Evolutionary conservation across 1,140 invertebrate genomes (phyloP), one percentile per base, ranked within the genome.

Genomic region (Mesaphorura yosii): DNA sequence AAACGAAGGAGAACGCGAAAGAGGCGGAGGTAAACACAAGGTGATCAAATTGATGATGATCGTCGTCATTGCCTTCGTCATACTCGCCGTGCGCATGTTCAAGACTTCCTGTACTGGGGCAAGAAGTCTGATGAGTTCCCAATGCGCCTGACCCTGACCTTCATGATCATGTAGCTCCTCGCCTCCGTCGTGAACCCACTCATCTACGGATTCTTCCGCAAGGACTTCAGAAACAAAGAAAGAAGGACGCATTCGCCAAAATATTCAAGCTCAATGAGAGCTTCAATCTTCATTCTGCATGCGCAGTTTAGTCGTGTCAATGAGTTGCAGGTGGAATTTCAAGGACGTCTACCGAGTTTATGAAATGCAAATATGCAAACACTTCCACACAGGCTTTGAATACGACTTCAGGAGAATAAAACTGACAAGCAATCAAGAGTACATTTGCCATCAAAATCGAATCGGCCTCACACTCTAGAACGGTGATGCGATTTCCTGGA

Each of bases 181-280:
- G 42, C 44, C 3, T 52, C 49, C 7, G 29, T 57, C 19, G 44
- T 52, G 7, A 57, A 57, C 22, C 55, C 55, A 26, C 25, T 57
- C 15, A 51, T 57, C 25, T 57, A 57, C 17, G 55, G 49, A 20
- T 27, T 57, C 1, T 48, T 57, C 25, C 22, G 55, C 14, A 57
- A 52, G 22, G 55, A 57, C 41, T 57, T 57, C 23, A 47, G 44
- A n/a, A n/a, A n/a, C n/a, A n/a, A n/a, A n/a, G n/a, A n/a, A n/a
- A n/a, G n/a, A n/a, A n/a, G 17, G 20, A 46, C 14, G 25, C 55
- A n/a, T 57, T 46, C 39, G 0, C 29, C n/a, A 48, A 49, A 34
- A 12, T 46, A 4, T 19, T 42, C 17, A 42, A 42, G 17, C n/a
- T n/a, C n/a, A n/a, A n/a, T n/a, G n/a, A n/a, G n/a, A n/a, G n/a